These are phyloP conservation scores for Onychomys torridus DNA, from an alignment of 2,797 vertebrate genomes.

Conservation along the genomic window DNA sequence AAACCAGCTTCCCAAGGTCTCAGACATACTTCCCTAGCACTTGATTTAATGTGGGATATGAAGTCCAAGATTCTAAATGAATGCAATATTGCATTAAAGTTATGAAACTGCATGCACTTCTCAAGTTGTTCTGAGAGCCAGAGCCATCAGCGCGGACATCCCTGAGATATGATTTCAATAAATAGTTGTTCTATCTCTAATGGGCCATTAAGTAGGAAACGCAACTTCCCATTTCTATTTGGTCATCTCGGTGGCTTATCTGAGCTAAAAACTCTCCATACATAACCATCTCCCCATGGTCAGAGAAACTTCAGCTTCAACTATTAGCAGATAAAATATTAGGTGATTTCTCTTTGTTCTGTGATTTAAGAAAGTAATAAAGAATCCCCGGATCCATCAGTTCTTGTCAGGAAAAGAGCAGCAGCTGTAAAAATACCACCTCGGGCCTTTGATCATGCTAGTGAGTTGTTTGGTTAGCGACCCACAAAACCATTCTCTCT, in stretches of 20 bases:
- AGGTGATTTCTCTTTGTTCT: conserved; percentile 55
- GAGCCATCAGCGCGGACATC: not conserved
- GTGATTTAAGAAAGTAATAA: conserved; percentile 60
- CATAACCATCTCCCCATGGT: conserved; percentile 23
- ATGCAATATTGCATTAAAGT: not conserved
- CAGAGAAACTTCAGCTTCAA: conserved; percentile 51
- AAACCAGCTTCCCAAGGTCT: conserved; percentile 28
- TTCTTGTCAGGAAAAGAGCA: conserved; percentile 25
- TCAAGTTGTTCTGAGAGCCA: conserved; percentile 24
- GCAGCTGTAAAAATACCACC: conserved; percentile 49
- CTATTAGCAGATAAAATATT: conserved; percentile 21
- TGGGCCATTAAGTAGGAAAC: conserved; percentile 57
- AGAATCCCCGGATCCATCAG: not conserved
- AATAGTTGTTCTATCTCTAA: conserved; percentile 59
- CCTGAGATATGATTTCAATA: conserved; percentile 65
- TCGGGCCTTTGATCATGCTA: conserved; percentile 1
- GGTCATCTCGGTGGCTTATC: conserved; percentile 66
- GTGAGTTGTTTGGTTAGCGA: not conserved
- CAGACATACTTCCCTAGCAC: not conserved
- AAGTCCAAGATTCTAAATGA: conserved; percentile 43
- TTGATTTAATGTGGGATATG: not conserved
- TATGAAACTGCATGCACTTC: not conserved
- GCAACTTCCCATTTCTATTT: conserved; percentile 56
- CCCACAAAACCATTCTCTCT: conserved; percentile 19
- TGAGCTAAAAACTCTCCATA: not conserved